Evolutionary conservation across 1,140 invertebrate species (phyloP).

Genomic region (Diuraphis noxia): DNA sequence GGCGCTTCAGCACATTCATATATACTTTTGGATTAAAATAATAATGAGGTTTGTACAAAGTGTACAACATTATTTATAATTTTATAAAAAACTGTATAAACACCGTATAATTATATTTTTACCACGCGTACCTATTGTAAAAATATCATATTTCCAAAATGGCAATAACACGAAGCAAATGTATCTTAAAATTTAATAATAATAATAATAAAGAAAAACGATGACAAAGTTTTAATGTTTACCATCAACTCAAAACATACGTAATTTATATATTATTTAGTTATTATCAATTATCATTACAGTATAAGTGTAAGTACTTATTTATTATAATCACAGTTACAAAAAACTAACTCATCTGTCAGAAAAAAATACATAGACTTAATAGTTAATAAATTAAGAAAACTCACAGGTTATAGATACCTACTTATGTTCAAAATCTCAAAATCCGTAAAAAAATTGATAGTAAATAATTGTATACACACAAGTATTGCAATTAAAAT

Average conservation of each 20-base stretch:
- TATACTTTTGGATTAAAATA: background rate
- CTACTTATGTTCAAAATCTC: background rate
- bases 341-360: background rate
- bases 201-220: background rate
- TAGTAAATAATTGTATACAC: background rate
- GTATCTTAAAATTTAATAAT: no score
- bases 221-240: background rate
- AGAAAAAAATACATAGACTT: no score
- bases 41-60: background rate
- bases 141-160: background rate
- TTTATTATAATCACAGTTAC: background rate
- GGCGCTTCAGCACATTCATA: background rate
- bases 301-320: background rate
- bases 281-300: background rate
- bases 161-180: background rate
- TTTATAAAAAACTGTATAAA: background rate
- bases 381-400: background rate
- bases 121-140: background rate
- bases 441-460: background rate
- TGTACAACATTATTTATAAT: no score
- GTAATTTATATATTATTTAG: background rate
- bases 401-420: background rate
- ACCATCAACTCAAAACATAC: background rate
- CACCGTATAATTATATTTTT: background rate
- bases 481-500: no score